These are phyloP conservation scores for Oligia latruncula DNA, from an alignment of 2,888 invertebrate species.

Conservation along the genomic window DNA sequence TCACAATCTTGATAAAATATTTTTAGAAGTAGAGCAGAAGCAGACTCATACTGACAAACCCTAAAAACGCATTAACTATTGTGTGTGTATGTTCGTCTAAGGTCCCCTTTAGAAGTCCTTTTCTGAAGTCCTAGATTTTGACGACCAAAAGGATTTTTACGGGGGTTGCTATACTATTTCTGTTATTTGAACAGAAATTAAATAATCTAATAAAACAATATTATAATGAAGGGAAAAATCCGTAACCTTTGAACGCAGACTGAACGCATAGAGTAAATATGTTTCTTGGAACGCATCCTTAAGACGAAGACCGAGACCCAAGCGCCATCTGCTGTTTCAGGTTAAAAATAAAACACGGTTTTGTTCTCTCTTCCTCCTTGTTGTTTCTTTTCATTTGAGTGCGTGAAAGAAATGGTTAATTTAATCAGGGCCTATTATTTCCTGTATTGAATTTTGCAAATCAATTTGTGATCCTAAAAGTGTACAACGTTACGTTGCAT, in stretches of 20 bases:
- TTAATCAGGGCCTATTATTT: conserved; percentile 77
- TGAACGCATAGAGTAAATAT: not conserved
- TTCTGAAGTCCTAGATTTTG: not conserved
- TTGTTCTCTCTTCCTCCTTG: conserved; percentile 75
- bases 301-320: not conserved
- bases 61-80: no score
- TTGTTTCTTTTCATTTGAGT: conserved; percentile 82
- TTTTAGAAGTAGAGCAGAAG: not conserved
- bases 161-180: not conserved
- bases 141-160: not conserved
- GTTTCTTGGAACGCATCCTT: conserved; percentile 32
- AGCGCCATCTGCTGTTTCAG: conserved; percentile 76
- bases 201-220: not conserved
- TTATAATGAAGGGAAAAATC: not conserved
- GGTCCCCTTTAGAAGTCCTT: not conserved
- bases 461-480: conserved; percentile 68
- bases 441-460: conserved; percentile 72
- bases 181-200: not conserved
- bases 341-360: conserved; percentile 68
- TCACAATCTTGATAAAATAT: not conserved
- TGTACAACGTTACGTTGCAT: conserved; percentile 73
- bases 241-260: conserved; percentile 8
- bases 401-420: conserved; percentile 79
- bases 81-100: not conserved
- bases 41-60: not conserved